Evolutionary conservation across 2,797 vertebrate genomes (phyloP).

Genomic region (Falco berigora): DNA sequence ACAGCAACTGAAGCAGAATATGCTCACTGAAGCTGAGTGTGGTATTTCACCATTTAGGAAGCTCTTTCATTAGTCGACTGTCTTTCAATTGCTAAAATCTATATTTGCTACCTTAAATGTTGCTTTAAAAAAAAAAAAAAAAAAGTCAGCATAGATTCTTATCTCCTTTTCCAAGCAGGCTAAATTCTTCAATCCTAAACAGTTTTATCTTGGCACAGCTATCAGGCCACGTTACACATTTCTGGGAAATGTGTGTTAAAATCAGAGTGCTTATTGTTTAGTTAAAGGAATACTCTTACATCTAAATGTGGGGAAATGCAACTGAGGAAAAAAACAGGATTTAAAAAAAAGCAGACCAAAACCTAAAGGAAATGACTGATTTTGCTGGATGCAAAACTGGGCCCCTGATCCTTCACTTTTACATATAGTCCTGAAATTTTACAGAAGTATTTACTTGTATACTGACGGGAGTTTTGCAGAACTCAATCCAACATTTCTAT

Average conservation of each 20-base stretch:
- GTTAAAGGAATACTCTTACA: neutral
- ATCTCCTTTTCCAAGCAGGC: constrained; percentile 3
- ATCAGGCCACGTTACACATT: neutral
- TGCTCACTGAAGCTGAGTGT: neutral
- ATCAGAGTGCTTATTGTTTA: neutral
- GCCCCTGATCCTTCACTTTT: neutral
- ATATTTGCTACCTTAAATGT: neutral
- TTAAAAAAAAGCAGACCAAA: neutral
- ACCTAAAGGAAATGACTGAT: neutral
- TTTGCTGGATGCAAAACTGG: neutral
- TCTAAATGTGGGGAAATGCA: neutral
- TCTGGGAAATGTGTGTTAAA: constrained; percentile 38
- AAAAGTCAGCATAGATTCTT: neutral
- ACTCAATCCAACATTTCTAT: neutral
- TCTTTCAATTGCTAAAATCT: neutral
- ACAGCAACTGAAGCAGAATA: neutral
- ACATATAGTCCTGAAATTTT: neutral
- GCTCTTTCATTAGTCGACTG: neutral
- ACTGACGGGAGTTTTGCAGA: neutral
- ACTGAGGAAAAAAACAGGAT: neutral
- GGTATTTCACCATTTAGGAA: constrained; percentile 15
- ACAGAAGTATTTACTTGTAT: neutral
- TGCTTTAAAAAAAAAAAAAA: neutral
- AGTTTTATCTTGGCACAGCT: constrained; percentile 38
- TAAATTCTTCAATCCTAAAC: neutral